Base-by-base conservation (phyloP, 2,888 invertebrate species). In the Blera fallax region DNA sequence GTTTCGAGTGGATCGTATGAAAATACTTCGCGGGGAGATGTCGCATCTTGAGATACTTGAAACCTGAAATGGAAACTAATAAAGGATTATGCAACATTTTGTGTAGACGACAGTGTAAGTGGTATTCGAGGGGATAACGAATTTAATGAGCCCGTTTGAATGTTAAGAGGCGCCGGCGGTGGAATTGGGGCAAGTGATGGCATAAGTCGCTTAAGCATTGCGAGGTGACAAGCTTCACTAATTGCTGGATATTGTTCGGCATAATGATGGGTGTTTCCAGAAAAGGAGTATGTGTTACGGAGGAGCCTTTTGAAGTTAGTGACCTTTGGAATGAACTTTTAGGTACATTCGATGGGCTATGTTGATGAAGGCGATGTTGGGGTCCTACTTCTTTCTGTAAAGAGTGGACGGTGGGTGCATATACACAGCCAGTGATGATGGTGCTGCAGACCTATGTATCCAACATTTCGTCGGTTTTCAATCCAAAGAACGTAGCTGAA, bases 1-100 rank as follows among this genome's bases (percentile, higher is more conserved):
- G n/a, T n/a, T 34, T 43, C 18, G 27, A 70, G 70, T 70, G 27
- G 34, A 24, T 14, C 21, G 16, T 10, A 45, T 14, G 60, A 56
- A 11, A 48, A 48, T 10, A 48, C 37, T 52, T 37, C n/a, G n/a
- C 8, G 29, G n/a, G 11, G 54, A 40, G 34, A 54, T 50, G 40
- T 56, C 24, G n/a, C 18, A 16, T 32, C 16, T 62, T n/a, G 18
- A 18, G 14, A 24, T 27, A 27, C 50, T 56, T n/a, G 40, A 24
- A 50, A 27, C 50, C 45, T n/a, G 40, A 56, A 18, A 18, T 18
- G n/a, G 3, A 16, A 10, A 34, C 16, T 14, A 58, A 65, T 8
- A 65, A 50, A 37, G 50, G 24, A 65, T 65, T 48, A 50, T 48
- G 48, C 24, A 45, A 72, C 8, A 48, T 45, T 70, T 32, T 27